Percentiles rank a stretch among this genome's conserved stretches.
Conservation (phyloP, 2,113 vertebrate species). For the Mirza zaza region DNA sequence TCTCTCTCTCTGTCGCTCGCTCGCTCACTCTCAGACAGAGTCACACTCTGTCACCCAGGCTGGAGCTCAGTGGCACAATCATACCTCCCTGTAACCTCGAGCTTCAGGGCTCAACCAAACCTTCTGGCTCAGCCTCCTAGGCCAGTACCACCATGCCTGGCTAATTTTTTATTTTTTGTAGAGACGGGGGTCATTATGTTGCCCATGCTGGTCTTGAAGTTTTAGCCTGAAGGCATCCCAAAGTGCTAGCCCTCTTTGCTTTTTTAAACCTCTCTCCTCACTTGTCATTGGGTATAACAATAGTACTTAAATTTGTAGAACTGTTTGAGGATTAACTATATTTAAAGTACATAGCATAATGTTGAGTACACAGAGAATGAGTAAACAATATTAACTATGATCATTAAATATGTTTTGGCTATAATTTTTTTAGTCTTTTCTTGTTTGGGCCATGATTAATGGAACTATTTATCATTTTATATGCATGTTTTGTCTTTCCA, state of each 20-base stretch:
- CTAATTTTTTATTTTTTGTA: too few species aligned
- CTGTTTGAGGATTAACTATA: background rate
- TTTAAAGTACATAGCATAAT: background rate
- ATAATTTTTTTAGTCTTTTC: background rate
- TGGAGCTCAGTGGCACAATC: too few species aligned
- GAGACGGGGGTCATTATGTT: too few species aligned
- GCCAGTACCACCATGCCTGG: too few species aligned
- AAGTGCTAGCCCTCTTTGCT: background rate
- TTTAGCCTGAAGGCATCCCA: too few species aligned
- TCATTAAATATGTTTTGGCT: background rate
- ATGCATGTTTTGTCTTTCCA: background rate
- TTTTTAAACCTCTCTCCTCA: slow-evolving; percentile 13
- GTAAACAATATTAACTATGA: background rate
- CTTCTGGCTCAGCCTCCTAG: too few species aligned
- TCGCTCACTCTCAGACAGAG: too few species aligned
- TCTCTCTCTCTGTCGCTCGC: too few species aligned
- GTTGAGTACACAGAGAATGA: background rate
- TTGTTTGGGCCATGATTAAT: background rate
- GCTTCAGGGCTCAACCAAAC: too few species aligned
- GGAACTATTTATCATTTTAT: background rate
- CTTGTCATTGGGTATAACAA: background rate
- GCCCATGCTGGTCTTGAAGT: too few species aligned
- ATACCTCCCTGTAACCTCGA: too few species aligned
- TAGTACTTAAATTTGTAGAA: background rate
- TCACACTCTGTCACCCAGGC: too few species aligned